Evolutionary conservation across 1,140 invertebrate genomes (phyloP).

Genomic region (Brachionus sp.): DNA sequence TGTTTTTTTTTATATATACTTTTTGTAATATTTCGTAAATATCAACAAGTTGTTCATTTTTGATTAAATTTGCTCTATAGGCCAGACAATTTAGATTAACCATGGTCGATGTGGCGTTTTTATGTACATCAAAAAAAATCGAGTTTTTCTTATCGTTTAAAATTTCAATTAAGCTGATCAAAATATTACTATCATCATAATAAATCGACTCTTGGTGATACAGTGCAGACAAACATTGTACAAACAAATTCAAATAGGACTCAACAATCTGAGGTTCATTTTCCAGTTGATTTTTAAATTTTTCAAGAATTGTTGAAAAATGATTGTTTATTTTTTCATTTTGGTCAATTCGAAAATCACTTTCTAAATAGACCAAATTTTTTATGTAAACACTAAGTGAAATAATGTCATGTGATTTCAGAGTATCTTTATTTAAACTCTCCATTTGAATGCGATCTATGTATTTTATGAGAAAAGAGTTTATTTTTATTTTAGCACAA

Average conservation of each 20-base stretch:
- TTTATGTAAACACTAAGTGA: constrained; percentile 9
- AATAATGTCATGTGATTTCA: not conserved
- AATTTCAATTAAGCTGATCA: not conserved
- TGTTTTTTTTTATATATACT: not conserved
- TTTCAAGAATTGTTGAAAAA: not conserved
- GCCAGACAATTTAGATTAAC: constrained; percentile 35
- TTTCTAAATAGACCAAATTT: not conserved
- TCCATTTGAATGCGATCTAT: not conserved
- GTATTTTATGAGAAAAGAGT: constrained; percentile 15
- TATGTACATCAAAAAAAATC: not conserved
- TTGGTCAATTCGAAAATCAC: not conserved
- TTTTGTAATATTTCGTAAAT: constrained; percentile 8
- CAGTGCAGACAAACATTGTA: not conserved
- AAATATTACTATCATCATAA: constrained; percentile 24
- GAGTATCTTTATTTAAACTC: not conserved
- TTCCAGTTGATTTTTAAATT: not conserved
- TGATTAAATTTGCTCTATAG: constrained; percentile 20
- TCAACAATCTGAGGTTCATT: not conserved
- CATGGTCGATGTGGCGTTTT: not conserved
- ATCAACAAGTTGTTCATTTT: constrained; percentile 9
- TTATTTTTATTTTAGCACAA: constrained; percentile 29
- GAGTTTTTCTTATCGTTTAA: not conserved
- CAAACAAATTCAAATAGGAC: not conserved
- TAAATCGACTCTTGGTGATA: constrained; percentile 37
- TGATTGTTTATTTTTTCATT: not conserved